Conservation (phyloP, 2,797 vertebrate genomes). For the Microctenopoma stevenorrisi region DNA sequence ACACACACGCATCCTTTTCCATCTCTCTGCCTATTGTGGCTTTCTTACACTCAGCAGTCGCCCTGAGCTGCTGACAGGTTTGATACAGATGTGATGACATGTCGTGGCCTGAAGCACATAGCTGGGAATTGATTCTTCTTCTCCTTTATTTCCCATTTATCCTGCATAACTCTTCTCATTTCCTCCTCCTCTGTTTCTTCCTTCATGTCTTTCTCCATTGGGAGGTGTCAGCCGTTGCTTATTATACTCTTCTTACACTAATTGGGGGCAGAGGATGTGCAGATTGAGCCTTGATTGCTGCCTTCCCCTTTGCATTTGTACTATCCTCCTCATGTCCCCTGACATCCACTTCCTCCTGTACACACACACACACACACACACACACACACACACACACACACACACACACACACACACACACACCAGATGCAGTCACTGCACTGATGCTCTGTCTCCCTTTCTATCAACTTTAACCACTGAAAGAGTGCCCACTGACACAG, state of each 20-base stretch:
- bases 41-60: slow-evolving; percentile 25
- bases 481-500: slow-evolving; percentile 50
- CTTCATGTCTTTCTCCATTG: slow-evolving; percentile 22
- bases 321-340: slow-evolving; percentile 38
- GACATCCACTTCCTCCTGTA: slow-evolving; percentile 25
- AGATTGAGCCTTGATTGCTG: slow-evolving; percentile 68
- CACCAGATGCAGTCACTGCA: slow-evolving; percentile 34
- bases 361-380: not conserved
- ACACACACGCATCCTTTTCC: not conserved
- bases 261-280: slow-evolving; percentile 69
- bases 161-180: not conserved
- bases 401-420: slow-evolving; percentile 5
- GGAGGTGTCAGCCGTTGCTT: slow-evolving; percentile 54
- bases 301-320: slow-evolving; percentile 52
- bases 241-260: slow-evolving; percentile 62
- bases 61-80: slow-evolving; percentile 49
- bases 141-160: slow-evolving; percentile 6
- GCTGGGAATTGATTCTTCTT: slow-evolving; percentile 38
- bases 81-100: slow-evolving; percentile 64
- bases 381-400: slow-evolving; percentile 2
- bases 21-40: slow-evolving; percentile 12
- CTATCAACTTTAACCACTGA: slow-evolving; percentile 48
- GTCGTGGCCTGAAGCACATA: slow-evolving; percentile 36
- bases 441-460: slow-evolving; percentile 41
- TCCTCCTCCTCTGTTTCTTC: slow-evolving; percentile 3